Conservation (phyloP, 2,888 invertebrate species). For the Agrochola macilenta region DNA sequence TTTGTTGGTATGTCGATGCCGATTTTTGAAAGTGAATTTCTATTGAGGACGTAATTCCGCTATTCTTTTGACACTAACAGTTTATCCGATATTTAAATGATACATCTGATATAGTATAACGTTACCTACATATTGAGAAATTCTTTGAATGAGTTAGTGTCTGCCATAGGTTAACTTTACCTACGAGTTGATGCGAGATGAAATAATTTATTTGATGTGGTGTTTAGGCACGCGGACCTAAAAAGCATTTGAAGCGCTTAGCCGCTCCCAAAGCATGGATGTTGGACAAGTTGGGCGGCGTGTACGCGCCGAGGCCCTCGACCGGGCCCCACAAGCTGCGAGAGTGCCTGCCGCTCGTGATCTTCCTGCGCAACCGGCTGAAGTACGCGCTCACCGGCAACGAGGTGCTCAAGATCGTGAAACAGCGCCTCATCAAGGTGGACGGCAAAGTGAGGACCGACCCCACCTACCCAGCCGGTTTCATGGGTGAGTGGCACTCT, state of each 20-base stretch:
- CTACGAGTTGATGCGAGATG: neutral
- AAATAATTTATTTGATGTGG: conserved; percentile 48
- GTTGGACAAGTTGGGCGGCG: conserved; percentile 99
- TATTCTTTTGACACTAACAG: neutral
- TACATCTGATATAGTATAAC: neutral
- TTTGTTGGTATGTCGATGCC: conserved; percentile 24
- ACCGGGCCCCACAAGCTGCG: conserved; percentile 99
- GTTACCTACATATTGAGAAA: neutral
- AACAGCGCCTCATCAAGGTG: conserved; percentile 99
- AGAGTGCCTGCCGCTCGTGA: conserved; percentile 98
- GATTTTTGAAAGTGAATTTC: conserved; percentile 28
- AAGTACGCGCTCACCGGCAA: conserved; percentile 99
- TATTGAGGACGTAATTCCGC: neutral
- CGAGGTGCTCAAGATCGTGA: conserved; percentile 99
- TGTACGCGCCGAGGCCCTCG: conserved; percentile 99
- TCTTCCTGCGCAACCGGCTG: conserved; percentile 98
- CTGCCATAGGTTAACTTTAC: conserved; percentile 55
- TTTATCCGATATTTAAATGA: neutral
- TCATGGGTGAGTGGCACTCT: conserved; percentile 96
- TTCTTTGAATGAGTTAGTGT: neutral
- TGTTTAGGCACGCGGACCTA: conserved; percentile 98
- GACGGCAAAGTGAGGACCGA: conserved; percentile 99
- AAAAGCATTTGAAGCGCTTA: conserved; percentile 99
- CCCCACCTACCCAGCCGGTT: conserved; percentile 99
- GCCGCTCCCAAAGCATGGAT: conserved; percentile 99